Percentiles rank a stretch among this genome's conserved stretches.
Conservation (phyloP, 2,888 invertebrate species). For the Aphidoletes aphidimyza region DNA sequence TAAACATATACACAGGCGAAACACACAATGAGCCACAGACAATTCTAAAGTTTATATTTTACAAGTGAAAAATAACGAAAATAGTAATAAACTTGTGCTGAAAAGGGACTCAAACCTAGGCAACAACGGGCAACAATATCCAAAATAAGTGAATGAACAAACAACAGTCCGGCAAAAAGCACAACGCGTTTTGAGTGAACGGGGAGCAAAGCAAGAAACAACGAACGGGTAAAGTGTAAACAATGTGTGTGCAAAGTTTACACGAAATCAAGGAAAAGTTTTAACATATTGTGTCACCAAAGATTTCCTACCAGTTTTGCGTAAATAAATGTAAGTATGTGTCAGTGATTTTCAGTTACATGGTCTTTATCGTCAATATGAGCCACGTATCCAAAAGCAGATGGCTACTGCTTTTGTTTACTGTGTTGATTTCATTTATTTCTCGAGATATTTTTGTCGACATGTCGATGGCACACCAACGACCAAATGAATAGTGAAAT, state of each 20-base stretch:
- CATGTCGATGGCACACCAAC: background rate
- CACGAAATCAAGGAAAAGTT: slow-evolving; percentile 51
- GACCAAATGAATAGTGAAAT: background rate
- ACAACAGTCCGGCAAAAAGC: background rate
- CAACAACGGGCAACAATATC: background rate
- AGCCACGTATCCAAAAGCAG: background rate
- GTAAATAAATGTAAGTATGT: slow-evolving; percentile 49
- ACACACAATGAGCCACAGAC: slow-evolving; percentile 39
- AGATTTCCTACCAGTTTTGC: slow-evolving; percentile 44
- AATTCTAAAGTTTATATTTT: slow-evolving; percentile 7
- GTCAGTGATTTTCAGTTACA: slow-evolving; percentile 4
- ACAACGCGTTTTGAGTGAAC: no score
- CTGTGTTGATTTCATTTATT: slow-evolving; percentile 10
- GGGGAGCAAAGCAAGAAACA: background rate
- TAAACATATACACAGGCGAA: no score
- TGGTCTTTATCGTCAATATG: background rate
- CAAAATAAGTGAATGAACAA: slow-evolving; percentile 10
- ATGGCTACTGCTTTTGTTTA: slow-evolving; percentile 39
- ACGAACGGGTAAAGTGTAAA: background rate
- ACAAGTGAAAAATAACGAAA: background rate
- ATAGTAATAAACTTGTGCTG: slow-evolving; percentile 1
- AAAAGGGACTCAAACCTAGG: background rate
- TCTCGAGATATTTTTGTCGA: slow-evolving; percentile 18
- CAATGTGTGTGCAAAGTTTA: slow-evolving; percentile 51
- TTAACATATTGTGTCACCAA: slow-evolving; percentile 54